These are phyloP conservation scores for Drosophila punjabiensis DNA, from an alignment of 1,140 invertebrate species.

Conservation along the genomic window DNA sequence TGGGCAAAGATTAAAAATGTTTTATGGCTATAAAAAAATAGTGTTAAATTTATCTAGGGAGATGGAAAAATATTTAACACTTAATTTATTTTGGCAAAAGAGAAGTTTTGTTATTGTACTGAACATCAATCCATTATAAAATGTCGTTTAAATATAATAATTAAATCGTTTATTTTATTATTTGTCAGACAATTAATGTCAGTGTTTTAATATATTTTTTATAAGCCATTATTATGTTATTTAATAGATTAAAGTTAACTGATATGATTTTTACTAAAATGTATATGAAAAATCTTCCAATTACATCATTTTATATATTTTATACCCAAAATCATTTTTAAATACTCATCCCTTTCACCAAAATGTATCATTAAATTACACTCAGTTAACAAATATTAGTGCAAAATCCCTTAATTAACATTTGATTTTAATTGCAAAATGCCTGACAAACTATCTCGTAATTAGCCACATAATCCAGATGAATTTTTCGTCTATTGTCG, in stretches of 20 bases:
- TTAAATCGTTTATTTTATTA: neutral
- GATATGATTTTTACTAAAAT: accelerated
- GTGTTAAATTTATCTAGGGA: neutral
- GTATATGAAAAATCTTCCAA: neutral
- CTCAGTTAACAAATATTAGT: neutral
- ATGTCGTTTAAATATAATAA: neutral
- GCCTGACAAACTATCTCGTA: neutral
- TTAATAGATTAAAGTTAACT: neutral
- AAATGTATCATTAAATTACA: neutral
- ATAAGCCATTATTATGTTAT: neutral
- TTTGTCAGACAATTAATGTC: neutral
- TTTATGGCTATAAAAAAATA: neutral
- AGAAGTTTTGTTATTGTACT: neutral
- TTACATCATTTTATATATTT: neutral
- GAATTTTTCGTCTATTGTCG: neutral
- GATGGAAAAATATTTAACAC: too few species aligned
- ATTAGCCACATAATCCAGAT: constrained; percentile 13
- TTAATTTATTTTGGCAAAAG: neutral
- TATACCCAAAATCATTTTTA: neutral
- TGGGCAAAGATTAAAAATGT: constrained; percentile 2
- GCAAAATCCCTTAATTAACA: neutral
- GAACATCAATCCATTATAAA: neutral
- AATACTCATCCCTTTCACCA: too few species aligned
- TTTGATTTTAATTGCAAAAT: neutral
- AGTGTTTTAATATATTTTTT: neutral